phyloP scores from a whole-genome alignment of 2,888 invertebrate species.

The Idaea aversata region DNA sequence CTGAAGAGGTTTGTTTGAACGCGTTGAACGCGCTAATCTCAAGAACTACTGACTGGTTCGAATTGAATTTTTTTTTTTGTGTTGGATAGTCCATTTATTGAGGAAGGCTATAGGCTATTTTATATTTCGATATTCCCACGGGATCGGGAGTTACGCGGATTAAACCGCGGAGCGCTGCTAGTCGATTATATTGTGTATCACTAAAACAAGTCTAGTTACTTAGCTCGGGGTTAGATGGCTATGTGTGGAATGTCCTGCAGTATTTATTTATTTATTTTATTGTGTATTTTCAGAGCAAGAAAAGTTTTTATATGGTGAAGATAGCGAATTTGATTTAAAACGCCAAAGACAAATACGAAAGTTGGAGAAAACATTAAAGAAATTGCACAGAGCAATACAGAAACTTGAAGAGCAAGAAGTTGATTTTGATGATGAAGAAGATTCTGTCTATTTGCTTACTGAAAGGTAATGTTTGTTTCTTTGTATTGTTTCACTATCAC shows the following conservation, averaged over 20 bases:
- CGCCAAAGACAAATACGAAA: constrained; percentile 77
- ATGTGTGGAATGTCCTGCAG: too few species aligned
- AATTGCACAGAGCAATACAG: constrained; percentile 83
- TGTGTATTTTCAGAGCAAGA: constrained; percentile 38
- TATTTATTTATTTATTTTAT: constrained; percentile 1
- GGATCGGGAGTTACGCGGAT: too few species aligned
- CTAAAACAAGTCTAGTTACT: background rate
- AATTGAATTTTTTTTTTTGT: too few species aligned
- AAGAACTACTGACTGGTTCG: too few species aligned
- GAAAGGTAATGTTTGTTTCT: constrained; percentile 68
- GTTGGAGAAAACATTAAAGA: constrained; percentile 81
- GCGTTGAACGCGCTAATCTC: too few species aligned
- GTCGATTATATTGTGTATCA: too few species aligned
- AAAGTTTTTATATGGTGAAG: constrained; percentile 45
- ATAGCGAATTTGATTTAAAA: constrained; percentile 63
- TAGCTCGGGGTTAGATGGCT: background rate
- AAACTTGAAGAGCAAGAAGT: constrained; percentile 85
- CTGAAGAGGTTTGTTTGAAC: too few species aligned
- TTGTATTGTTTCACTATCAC: too few species aligned
- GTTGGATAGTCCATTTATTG: too few species aligned
- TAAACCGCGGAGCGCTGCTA: too few species aligned
- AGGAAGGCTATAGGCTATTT: too few species aligned
- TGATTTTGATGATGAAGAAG: constrained; percentile 86
- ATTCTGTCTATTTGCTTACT: constrained; percentile 86
- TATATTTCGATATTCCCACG: too few species aligned